Evolutionary conservation across 2,797 vertebrate genomes (phyloP).

Genomic region (Acanthis flammea): DNA sequence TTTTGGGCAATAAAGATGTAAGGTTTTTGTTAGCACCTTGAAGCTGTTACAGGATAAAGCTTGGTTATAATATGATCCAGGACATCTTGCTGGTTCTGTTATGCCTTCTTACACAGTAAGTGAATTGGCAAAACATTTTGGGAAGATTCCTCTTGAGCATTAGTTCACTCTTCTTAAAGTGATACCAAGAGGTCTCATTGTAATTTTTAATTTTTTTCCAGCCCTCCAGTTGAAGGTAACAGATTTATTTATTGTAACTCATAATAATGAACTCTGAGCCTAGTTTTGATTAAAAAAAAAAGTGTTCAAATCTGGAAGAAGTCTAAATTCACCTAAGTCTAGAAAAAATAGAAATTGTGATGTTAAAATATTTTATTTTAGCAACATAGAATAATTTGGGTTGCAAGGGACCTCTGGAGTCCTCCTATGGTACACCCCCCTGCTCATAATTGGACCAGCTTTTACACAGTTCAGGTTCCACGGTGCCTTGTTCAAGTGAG

Average conservation of each 20-base stretch:
- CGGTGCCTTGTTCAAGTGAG: not conserved
- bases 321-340: not conserved
- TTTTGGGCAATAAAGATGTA: not conserved
- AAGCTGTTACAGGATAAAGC: not conserved
- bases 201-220: not conserved
- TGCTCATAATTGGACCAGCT: not conserved
- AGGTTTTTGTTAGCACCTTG: not conserved
- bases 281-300: not conserved
- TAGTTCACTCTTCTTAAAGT: slow-evolving; percentile 29
- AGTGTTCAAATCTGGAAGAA: not conserved
- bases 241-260: not conserved
- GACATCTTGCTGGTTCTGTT: not conserved
- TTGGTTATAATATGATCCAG: not conserved
- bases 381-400: not conserved
- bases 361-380: not conserved
- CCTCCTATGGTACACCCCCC: not conserved
- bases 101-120: slow-evolving; percentile 5
- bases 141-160: slow-evolving; percentile 22
- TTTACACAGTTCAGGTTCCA: not conserved
- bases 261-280: not conserved
- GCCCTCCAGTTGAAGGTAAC: not conserved
- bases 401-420: not conserved
- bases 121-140: not conserved
- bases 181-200: not conserved
- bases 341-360: not conserved